These are phyloP conservation scores for Onchidella celtica DNA, from an alignment of 2,888 invertebrate genomes.

Conservation along the genomic window DNA sequence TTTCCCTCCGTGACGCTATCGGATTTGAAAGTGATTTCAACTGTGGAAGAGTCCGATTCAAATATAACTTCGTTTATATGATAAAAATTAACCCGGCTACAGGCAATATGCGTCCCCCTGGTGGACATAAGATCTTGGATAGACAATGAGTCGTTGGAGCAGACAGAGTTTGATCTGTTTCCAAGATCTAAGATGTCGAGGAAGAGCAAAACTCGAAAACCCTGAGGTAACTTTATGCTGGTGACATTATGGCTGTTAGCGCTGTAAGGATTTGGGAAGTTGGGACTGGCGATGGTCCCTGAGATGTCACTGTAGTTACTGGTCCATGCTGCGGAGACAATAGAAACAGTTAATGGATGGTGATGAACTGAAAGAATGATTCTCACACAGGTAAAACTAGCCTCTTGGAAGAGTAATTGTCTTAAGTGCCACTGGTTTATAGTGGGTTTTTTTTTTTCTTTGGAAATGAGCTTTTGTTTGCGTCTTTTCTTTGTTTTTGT, in stretches of 20 bases:
- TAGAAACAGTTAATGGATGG: not conserved
- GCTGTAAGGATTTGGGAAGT: not conserved
- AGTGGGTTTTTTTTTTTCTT: no score
- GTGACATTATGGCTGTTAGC: not conserved
- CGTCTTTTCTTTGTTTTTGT: no score
- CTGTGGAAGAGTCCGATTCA: conserved; percentile 48
- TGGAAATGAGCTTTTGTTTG: no score
- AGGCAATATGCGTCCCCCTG: not conserved
- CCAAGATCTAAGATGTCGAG: not conserved
- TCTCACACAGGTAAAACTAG: not conserved
- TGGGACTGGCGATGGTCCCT: conserved; percentile 3
- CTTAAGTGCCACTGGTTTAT: no score
- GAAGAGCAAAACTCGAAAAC: not conserved
- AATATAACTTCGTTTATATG: conserved; percentile 8
- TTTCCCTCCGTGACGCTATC: conserved; percentile 44
- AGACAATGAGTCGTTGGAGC: not conserved
- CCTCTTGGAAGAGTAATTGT: no score
- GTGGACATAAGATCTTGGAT: conserved; percentile 23
- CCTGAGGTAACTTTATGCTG: not conserved
- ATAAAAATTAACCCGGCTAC: conserved; percentile 5
- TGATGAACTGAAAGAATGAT: not conserved
- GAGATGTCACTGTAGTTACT: not conserved
- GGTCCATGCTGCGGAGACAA: not conserved
- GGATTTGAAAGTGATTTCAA: conserved; percentile 50
- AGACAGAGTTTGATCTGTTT: not conserved